Base-by-base conservation (phyloP, 2,888 invertebrate species). In the Syrista parreyssii region DNA sequence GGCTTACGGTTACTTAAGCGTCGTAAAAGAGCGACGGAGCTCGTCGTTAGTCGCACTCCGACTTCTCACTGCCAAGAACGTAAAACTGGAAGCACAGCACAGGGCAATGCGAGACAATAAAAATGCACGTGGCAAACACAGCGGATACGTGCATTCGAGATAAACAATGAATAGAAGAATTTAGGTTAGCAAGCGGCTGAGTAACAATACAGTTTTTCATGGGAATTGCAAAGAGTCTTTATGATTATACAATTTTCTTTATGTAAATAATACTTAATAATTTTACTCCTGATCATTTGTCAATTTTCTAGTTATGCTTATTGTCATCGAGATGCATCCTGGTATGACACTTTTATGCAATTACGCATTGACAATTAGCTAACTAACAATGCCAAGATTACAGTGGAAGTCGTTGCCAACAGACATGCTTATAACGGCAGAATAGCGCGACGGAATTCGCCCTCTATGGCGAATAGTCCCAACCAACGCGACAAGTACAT, bases 391-490 rank as follows among this genome's bases (percentile, higher is more conserved):
- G 23, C 23, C 40, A 55, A 55, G 40, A 55, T 40, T 55, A 55
- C 23, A 55, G 40, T 55, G 40, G 40, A 55, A 55, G 40, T 23
- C 40, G 23, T 23, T 6, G 9, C 40, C 23, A 55, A 23, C 23
- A 55, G 35, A 75, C n/a, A 33, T 68, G 68, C 69, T 75, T 33
- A 12, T 69, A 75, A 75, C 75, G 75, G 75, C 68, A 35, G 76
- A 73, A 80, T 77, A 80, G 72, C 69, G 72, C 72, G 74, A 74
- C 36, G 80, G 75, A 75, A 76, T 75, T 77, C 71, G 31, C 68
- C 73, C 75, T 75, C 79, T 80, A 77, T 68, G 71, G 55, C 73
- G 12, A 77, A 77, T 75, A 34, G 30, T 77, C 23, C 0, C 76
- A 73, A 76, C 68, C 32, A 80, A 68, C 69, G 55, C 74, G 75